Percentiles rank a stretch among this genome's conserved stretches.
phyloP scores from a whole-genome alignment of 1,140 invertebrate species.

The Trissolcus basalis region DNA sequence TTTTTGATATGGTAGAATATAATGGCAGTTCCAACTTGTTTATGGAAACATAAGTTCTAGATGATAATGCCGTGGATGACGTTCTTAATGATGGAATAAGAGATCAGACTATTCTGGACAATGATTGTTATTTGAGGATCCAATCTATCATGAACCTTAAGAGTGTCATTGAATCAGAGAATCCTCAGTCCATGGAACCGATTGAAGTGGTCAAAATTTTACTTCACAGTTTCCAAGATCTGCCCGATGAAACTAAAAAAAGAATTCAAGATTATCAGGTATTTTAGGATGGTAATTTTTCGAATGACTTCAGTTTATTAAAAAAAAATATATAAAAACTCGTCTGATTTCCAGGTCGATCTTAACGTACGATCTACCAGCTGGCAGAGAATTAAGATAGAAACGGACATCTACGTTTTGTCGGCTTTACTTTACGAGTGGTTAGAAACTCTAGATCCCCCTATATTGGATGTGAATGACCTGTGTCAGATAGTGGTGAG shows the following conservation, averaged over 20 bases:
- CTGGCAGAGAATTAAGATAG: slow-evolving; percentile 81
- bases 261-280: slow-evolving; percentile 69
- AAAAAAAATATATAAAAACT: background rate
- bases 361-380: slow-evolving; percentile 82
- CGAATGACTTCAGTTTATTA: too few species aligned
- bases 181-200: slow-evolving; percentile 58
- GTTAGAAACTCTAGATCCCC: slow-evolving; percentile 82
- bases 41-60: slow-evolving; percentile 63
- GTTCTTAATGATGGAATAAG: slow-evolving; percentile 74
- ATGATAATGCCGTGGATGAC: slow-evolving; percentile 74
- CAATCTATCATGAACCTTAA: slow-evolving; percentile 68
- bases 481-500: slow-evolving; percentile 82
- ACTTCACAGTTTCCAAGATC: slow-evolving; percentile 75
- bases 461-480: slow-evolving; percentile 81
- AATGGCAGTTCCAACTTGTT: background rate
- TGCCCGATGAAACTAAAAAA: slow-evolving; percentile 76
- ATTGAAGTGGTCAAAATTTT: slow-evolving; percentile 75
- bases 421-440: slow-evolving; percentile 82
- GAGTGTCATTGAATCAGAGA: slow-evolving; percentile 53
- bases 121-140: slow-evolving; percentile 72
- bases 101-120: slow-evolving; percentile 72
- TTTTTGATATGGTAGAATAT: too few species aligned
- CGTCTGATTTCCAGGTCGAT: slow-evolving; percentile 73
- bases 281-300: slow-evolving; percentile 2
- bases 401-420: slow-evolving; percentile 80